A percentile compares a stretch with the other conserved stretches of the same genome.
Conservation (phyloP, 2,113 vertebrate species). For the Canis aureus region DNA sequence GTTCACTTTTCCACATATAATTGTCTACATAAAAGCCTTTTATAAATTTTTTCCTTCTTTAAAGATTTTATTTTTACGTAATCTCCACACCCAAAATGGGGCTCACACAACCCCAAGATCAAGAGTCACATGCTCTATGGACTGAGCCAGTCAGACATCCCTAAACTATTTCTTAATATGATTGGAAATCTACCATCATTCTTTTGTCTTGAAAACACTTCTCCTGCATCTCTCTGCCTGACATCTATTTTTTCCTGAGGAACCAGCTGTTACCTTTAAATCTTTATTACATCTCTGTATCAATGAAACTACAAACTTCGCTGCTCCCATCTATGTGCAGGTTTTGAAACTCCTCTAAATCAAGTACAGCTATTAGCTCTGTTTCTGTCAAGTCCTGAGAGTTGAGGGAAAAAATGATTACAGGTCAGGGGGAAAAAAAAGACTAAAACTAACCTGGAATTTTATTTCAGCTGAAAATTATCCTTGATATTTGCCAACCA, state of each 20-base stretch:
- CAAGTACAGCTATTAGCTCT: background rate
- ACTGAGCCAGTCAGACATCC: background rate
- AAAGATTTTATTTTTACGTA: background rate
- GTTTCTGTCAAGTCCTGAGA: background rate
- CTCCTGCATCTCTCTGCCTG: background rate
- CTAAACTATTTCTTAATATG: background rate
- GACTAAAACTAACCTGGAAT: background rate
- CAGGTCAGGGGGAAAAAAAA: background rate
- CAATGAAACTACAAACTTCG: background rate
- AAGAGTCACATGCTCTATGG: background rate
- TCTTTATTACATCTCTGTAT: constrained; percentile 46
- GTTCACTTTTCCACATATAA: constrained; percentile 7
- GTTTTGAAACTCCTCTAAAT: constrained; percentile 40
- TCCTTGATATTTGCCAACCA: constrained; percentile 24
- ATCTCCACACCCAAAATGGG: background rate
- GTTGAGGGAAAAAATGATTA: background rate
- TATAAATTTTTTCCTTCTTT: background rate
- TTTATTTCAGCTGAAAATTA: constrained; percentile 30
- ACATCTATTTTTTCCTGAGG: background rate
- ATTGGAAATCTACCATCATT: background rate
- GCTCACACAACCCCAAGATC: background rate
- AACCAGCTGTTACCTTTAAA: background rate
- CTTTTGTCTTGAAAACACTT: background rate
- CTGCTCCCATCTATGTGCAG: background rate
- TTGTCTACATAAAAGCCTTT: constrained; percentile 35